A percentile compares a stretch with the other conserved stretches of the same genome.
Evolutionary conservation across 2,888 invertebrate genomes (phyloP).

Genomic region (Tenthredo distinguenda): DNA sequence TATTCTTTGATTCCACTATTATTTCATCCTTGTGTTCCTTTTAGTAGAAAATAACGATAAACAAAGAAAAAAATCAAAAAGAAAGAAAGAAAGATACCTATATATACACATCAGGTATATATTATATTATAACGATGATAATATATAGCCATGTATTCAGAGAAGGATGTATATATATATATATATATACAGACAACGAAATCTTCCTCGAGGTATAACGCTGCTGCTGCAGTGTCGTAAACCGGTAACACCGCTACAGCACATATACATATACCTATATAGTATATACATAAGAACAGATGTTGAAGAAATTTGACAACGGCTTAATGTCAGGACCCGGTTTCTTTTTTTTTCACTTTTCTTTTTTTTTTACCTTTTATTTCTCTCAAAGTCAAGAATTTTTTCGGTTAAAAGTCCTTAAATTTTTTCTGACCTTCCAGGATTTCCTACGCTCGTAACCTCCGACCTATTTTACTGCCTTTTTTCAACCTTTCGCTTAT

Average conservation of each 20-base stretch:
- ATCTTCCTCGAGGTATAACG: neutral
- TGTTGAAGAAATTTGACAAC: constrained; percentile 38
- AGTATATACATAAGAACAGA: neutral
- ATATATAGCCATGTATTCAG: constrained; percentile 24
- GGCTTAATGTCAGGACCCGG: constrained; percentile 10
- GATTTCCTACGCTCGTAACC: neutral
- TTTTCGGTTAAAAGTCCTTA: neutral
- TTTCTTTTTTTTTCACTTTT: neutral
- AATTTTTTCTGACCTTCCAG: neutral
- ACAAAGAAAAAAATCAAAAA: neutral
- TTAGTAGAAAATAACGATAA: neutral
- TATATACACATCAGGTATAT: neutral
- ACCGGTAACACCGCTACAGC: neutral
- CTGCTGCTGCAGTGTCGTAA: neutral
- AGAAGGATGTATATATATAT: neutral
- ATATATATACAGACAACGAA: neutral
- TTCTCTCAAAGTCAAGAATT: neutral
- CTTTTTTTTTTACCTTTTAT: neutral
- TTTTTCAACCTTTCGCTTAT: neutral
- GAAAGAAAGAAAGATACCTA: neutral
- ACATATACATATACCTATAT: neutral
- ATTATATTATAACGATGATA: constrained; percentile 7
- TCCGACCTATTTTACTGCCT: neutral
- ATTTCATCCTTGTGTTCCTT: neutral
- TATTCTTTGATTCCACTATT: neutral